phyloP scores from a whole-genome alignment of 1,140 invertebrate genomes.

The Battus philenor region DNA sequence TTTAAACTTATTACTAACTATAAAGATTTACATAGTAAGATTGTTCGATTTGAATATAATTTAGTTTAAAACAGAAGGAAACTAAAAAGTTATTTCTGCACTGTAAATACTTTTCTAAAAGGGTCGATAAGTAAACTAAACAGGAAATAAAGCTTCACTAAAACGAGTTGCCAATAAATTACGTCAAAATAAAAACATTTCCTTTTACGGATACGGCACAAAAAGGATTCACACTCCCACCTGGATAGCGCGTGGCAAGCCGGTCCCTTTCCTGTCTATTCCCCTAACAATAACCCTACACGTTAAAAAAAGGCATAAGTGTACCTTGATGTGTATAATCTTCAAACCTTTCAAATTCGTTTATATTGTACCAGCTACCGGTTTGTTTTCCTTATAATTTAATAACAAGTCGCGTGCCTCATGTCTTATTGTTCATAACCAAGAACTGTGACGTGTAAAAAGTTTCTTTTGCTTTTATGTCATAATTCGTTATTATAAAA shows the following conservation, averaged over 20 bases:
- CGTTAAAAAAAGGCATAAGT: constrained; percentile 14
- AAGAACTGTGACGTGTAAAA: constrained; percentile 37
- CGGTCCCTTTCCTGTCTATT: constrained; percentile 11
- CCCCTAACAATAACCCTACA: constrained; percentile 8
- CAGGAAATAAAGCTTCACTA: constrained; percentile 6
- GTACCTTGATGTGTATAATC: background rate
- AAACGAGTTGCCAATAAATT: constrained; percentile 13
- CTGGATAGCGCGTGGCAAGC: constrained; percentile 9
- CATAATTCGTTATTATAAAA: constrained; percentile 18
- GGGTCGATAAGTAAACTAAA: constrained; percentile 8
- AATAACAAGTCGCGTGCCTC: constrained; percentile 56
- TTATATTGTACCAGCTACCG: constrained; percentile 21
- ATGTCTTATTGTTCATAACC: constrained; percentile 38
- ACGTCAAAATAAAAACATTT: constrained; percentile 9
- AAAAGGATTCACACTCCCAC: constrained; percentile 16
- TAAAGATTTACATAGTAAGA: no score
- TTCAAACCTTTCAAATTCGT: constrained; percentile 8
- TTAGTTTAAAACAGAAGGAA: no score
- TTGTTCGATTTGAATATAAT: no score
- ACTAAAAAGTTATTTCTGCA: background rate
- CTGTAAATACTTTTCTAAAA: background rate
- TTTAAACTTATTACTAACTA: no score
- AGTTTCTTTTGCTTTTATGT: constrained; percentile 19
- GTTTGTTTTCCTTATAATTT: constrained; percentile 61
- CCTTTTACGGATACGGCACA: constrained; percentile 9